A percentile compares a stretch with the other conserved stretches of the same genome.
Evolutionary conservation across 2,113 vertebrate genomes (phyloP).

Genomic region (Ornithorhynchus anatinus): DNA sequence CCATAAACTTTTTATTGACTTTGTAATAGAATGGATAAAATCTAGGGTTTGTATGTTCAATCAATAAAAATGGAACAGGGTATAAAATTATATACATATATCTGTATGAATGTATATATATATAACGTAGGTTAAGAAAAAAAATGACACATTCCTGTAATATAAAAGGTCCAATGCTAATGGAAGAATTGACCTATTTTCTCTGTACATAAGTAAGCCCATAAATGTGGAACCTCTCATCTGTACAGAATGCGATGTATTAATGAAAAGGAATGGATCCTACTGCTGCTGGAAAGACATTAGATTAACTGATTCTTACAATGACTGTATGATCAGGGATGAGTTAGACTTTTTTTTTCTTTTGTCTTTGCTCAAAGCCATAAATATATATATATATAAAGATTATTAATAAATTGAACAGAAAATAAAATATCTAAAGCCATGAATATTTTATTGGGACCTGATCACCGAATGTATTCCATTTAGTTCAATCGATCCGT

Average conservation of each 20-base stretch:
- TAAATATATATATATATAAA: constrained; percentile 77
- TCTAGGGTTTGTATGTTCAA: constrained; percentile 74
- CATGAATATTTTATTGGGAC: constrained; percentile 65
- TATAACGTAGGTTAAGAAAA: constrained; percentile 69
- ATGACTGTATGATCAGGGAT: constrained; percentile 75
- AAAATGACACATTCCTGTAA: constrained; percentile 75
- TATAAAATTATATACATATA: constrained; percentile 74
- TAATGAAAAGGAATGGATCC: constrained; percentile 68
- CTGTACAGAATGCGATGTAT: constrained; percentile 78
- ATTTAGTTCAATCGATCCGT: too few relatives aligned
- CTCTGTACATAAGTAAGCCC: constrained; percentile 76
- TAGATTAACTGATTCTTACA: constrained; percentile 66
- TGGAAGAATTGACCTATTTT: constrained; percentile 71
- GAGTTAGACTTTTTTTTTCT: constrained; percentile 71
- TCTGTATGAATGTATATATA: constrained; percentile 73
- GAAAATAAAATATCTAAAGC: constrained; percentile 67
- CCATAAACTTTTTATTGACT: constrained; percentile 75
- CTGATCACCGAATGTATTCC: constrained; percentile 34
- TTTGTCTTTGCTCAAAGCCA: constrained; percentile 85
- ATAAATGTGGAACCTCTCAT: constrained; percentile 68
- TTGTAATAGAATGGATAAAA: constrained; percentile 73
- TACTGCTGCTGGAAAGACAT: constrained; percentile 70
- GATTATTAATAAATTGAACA: constrained; percentile 80
- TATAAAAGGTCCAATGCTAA: constrained; percentile 72
- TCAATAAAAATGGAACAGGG: constrained; percentile 69